Percentiles rank a stretch among this genome's conserved stretches.
These are phyloP conservation scores for Myotis vivesi DNA, from an alignment of 2,797 vertebrate genomes.

Conservation along the genomic window DNA sequence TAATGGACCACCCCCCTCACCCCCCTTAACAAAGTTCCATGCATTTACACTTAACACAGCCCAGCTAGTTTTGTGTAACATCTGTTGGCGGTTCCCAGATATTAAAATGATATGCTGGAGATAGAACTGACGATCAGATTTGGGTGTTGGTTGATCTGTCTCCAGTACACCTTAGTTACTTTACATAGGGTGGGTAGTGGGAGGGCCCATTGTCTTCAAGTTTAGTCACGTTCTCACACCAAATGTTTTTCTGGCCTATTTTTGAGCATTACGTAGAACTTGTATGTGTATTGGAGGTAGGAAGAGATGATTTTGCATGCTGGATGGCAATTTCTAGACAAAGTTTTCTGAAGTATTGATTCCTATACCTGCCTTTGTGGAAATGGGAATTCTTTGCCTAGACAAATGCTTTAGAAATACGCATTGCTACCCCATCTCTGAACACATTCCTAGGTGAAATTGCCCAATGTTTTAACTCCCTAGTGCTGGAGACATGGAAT, in stretches of 20 bases:
- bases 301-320: conserved; percentile 72
- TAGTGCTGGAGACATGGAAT: neutral
- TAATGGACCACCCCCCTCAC: rapidly evolving
- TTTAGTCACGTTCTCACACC: conserved; percentile 46
- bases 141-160: conserved; percentile 44
- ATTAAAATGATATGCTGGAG: conserved; percentile 3
- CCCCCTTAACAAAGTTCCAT: neutral
- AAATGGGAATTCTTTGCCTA: neutral
- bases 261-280: conserved; percentile 71
- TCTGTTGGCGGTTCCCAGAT: conserved; percentile 39
- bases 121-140: conserved; percentile 29
- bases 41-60: neutral
- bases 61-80: conserved; percentile 30
- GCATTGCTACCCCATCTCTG: conserved; percentile 32
- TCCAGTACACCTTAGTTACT: conserved; percentile 62
- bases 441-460: conserved; percentile 41
- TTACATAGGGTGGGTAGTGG: conserved; percentile 63
- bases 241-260: conserved; percentile 70
- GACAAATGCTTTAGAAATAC: neutral
- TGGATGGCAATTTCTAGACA: neutral
- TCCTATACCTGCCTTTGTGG: neutral
- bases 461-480: neutral
- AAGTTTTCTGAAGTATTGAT: neutral
- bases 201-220: conserved; percentile 74
- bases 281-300: conserved; percentile 66